Conservation (phyloP, 2,113 vertebrate species). For the Eubucco bourcierii region DNA sequence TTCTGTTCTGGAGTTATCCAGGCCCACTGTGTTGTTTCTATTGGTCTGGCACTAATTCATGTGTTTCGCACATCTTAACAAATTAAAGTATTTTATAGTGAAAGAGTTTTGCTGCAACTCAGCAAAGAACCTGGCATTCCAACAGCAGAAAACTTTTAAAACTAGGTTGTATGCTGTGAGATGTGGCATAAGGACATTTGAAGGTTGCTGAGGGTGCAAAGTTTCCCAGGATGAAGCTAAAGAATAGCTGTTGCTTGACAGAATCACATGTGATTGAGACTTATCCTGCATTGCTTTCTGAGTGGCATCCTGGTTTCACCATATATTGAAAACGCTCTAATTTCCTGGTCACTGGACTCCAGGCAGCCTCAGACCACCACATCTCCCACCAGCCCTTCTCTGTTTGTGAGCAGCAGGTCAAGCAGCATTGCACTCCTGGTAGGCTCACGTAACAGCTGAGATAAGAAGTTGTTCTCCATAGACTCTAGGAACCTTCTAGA, state of each 20-base stretch:
- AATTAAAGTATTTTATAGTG: background rate
- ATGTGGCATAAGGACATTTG: background rate
- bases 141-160: background rate
- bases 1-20: background rate
- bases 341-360: no score
- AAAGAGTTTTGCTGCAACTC: background rate
- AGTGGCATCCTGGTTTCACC: background rate
- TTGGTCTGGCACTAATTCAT: background rate
- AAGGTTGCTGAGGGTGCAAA: background rate
- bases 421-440: no score
- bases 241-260: background rate
- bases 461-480: no score
- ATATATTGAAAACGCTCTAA: no score
- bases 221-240: background rate
- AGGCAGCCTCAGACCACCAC: no score
- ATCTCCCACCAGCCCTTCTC: no score
- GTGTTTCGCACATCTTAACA: background rate
- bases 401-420: no score
- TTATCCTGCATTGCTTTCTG: background rate
- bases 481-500: no score
- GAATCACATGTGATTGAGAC: background rate
- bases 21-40: background rate
- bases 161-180: background rate
- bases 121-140: background rate
- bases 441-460: no score